Evolutionary conservation across 2,797 vertebrate genomes (phyloP), one percentile per base, ranked within the genome.

Genomic region (Pseudochirops corinnae): DNA sequence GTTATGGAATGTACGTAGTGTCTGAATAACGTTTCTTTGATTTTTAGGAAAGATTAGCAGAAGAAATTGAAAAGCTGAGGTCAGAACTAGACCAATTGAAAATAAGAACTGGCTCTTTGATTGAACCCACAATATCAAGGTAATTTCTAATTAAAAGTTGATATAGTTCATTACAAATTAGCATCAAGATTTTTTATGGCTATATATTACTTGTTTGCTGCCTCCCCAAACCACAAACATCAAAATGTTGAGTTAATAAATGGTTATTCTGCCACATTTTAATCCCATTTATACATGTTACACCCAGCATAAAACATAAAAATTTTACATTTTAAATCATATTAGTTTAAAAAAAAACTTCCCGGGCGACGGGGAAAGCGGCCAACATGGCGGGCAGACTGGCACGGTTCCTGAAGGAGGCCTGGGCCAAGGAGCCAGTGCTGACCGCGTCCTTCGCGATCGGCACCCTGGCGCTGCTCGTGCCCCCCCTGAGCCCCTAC

Each of bases 51-150:
- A 99, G 99, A 97, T 99, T 99, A 97, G 99, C 99, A 0, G 99
- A 99, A 96, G 99, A 99, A 99, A 99, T 99, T 91, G 99, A 99
- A 97, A 99, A 99, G 97, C 98, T 99, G 97, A 99, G 99, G 98
- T 98, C 98, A 56, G 99, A 99, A 98, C 98, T 99, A 97, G 99
- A 99, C 97, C 99, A 99, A 97, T 98, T 99, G 98, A 99, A 99
- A 98, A 93, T 99, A 98, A 99, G 99, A 98, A 98, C 99, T 96
- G 99, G 99, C 94, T 99, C 99, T 98, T 99, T 99, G 99, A 99
- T 99, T 3, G 99, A 99, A 97, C 99, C 99, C 58, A 99, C 99
- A 24, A 98, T 99, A 98, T 99, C 99, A 97, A 99, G 99, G 99
- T 99, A 99, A 97, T 9, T 91, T 56, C 96, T 96, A 93, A 92